Evolutionary conservation across 2,888 invertebrate genomes (phyloP), one percentile per base, ranked within the genome.

Genomic region (Carabus problematicus): DNA sequence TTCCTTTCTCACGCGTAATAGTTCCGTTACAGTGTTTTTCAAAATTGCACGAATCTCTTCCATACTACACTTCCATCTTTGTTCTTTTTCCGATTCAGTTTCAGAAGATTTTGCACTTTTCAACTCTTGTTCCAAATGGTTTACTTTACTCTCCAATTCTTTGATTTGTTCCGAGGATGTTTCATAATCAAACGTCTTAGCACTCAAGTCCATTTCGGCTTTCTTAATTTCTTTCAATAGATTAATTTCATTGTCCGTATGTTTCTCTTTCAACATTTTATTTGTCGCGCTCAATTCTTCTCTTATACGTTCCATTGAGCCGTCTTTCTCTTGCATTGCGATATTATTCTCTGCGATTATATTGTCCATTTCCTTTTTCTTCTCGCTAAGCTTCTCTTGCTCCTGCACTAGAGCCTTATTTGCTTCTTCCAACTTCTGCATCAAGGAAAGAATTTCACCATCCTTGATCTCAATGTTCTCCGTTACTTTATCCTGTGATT

Each of bases 181-280:
- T 79, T 87, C 87, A 71, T 85, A 76, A 76, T 87, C 87, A 76
- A 83, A 79, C 70, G 83, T 79, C 82, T 84, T 86, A 70, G 84
- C 83, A 78, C 86, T 87, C 16, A 85, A 80, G 68, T 80, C 78
- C 76, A 79, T 77, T 73, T 79, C 79, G 2, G 81, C 67, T 73
- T 77, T 76, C 9, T 80, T 77, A 8, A 77, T 69, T 72, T 79
- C 78, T 73, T 79, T 79, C 54, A 75, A 73, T 40, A 76, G 71
- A 52, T 69, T 70, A 41, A 73, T 73, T 73, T 80, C 79, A 14
- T 72, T 58, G 18, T 76, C 74, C 43, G 55, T 55, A 55, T 75
- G 64, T 73, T 75, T 76, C 58, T 76, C 75, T 41, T 55, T 61
- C 45, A 70, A 43, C 63, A 63, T 43, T 71, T 59, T 69, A 62